phyloP scores from a whole-genome alignment of 2,888 invertebrate genomes.

The Cepaea hortensis region DNA sequence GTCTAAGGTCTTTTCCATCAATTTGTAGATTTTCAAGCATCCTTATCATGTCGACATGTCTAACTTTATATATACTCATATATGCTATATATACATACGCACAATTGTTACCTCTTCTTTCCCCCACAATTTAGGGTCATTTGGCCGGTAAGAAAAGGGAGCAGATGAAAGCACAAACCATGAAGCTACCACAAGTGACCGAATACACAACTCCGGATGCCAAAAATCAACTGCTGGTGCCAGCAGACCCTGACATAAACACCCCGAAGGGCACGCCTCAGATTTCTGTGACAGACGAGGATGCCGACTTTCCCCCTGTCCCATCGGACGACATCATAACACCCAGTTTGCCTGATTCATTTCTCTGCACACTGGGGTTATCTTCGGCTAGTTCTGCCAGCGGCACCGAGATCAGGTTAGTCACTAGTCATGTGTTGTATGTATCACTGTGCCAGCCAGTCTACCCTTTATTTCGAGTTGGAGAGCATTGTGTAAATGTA shows the following conservation, averaged over 20 bases:
- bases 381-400: background rate
- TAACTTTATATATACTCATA: too few species aligned
- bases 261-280: conserved; percentile 6
- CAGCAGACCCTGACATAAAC: background rate
- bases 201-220: conserved; percentile 62
- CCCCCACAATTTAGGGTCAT: conserved; percentile 62
- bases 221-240: background rate
- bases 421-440: background rate
- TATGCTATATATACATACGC: too few species aligned
- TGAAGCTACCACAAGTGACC: conserved; percentile 65
- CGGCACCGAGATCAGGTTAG: conserved; percentile 8
- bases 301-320: conserved; percentile 36
- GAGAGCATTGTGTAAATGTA: too few species aligned
- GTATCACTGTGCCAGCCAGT: too few species aligned
- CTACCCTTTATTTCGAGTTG: too few species aligned
- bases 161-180: conserved; percentile 60
- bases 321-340: conserved; percentile 57
- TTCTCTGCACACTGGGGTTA: conserved; percentile 62
- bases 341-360: conserved; percentile 64
- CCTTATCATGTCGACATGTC: too few species aligned
- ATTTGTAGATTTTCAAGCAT: too few species aligned
- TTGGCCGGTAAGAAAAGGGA: conserved; percentile 65
- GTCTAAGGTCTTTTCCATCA: too few species aligned
- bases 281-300: conserved; percentile 40
- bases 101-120: background rate